phyloP scores from a whole-genome alignment of 2,797 vertebrate species.

The Pseudomugil tenellus region DNA sequence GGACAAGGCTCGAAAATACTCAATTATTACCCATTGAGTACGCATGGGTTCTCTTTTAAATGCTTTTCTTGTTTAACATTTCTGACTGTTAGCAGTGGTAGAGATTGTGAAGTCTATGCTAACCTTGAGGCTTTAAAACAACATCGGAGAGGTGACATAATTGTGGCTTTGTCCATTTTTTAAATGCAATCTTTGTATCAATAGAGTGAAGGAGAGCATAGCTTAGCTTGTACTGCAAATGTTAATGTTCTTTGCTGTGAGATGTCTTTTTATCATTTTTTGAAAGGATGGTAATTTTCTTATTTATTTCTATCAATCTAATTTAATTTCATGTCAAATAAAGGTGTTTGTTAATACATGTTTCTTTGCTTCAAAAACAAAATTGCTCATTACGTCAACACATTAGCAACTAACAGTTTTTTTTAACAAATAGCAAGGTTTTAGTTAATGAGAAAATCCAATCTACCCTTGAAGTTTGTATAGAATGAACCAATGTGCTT shows the following conservation, averaged over 20 bases:
- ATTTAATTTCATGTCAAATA: not conserved
- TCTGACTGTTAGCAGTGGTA: too few relatives aligned
- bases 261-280: not conserved
- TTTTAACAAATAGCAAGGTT: not conserved
- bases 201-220: not conserved
- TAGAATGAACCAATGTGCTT: slow-evolving; percentile 26
- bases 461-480: slow-evolving; percentile 31
- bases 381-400: not conserved
- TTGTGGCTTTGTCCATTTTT: not conserved
- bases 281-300: too few relatives aligned
- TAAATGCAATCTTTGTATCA: not conserved
- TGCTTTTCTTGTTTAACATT: too few relatives aligned
- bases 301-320: not conserved
- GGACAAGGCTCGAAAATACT: too few relatives aligned
- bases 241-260: not conserved
- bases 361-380: not conserved
- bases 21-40: too few relatives aligned
- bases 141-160: not conserved
- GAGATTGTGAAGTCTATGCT: too few relatives aligned
- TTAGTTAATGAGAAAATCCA: not conserved
- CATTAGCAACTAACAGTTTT: not conserved
- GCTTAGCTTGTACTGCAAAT: not conserved
- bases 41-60: too few relatives aligned
- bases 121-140: too few relatives aligned
- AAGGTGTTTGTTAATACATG: not conserved